Conservation (phyloP, 2,113 vertebrate species). For the Calypte anna region DNA sequence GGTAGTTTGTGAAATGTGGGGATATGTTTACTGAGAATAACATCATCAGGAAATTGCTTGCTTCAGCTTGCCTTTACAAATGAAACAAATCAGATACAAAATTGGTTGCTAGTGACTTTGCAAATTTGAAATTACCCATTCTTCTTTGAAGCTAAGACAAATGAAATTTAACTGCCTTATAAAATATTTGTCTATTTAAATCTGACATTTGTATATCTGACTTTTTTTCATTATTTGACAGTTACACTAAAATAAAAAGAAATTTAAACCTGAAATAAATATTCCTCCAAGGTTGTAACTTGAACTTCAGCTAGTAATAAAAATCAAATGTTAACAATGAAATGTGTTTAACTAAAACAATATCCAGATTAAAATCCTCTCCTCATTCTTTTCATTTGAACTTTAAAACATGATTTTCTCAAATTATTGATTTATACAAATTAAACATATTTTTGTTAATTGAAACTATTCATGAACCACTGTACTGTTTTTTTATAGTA, state of each 20-base stretch:
- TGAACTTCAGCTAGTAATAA: not conserved
- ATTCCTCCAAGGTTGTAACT: not conserved
- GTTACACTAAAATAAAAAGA: constrained; percentile 46
- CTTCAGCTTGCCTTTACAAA: not conserved
- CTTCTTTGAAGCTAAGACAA: constrained; percentile 12
- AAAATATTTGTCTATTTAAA: constrained; percentile 36
- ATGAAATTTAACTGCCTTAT: not conserved
- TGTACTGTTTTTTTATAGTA: not conserved
- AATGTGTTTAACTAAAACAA: constrained; percentile 22
- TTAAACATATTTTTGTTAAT: not conserved
- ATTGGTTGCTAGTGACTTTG: not conserved
- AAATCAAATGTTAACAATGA: constrained; percentile 7
- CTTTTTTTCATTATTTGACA: constrained; percentile 24
- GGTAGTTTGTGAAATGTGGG: not conserved
- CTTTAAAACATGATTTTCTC: not conserved
- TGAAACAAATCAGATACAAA: not conserved
- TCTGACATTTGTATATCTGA: not conserved
- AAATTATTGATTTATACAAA: not conserved
- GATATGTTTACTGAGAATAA: not conserved
- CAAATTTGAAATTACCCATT: not conserved
- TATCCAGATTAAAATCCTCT: not conserved
- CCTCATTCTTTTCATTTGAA: not conserved
- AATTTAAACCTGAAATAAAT: constrained; percentile 40
- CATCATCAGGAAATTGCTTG: not conserved
- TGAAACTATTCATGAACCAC: not conserved